Conservation (phyloP, 2,888 invertebrate genomes). For the Cheilosia vernalis region DNA sequence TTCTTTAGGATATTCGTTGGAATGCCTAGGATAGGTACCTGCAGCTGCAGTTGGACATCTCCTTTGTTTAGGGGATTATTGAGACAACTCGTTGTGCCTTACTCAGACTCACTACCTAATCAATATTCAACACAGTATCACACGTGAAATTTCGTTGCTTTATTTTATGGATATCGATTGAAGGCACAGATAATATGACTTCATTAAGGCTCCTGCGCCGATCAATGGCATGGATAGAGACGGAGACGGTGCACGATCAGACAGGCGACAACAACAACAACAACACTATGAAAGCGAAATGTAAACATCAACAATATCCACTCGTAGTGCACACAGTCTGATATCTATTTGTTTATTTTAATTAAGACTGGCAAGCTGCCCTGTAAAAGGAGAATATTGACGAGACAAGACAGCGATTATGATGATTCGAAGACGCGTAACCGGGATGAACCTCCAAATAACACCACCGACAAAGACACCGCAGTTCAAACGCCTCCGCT, state of each 20-base stretch:
- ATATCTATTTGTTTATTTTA: slow-evolving; percentile 63
- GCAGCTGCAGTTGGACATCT: slow-evolving; percentile 35
- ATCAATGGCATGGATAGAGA: slow-evolving; percentile 23
- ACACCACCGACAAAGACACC: slow-evolving; percentile 22
- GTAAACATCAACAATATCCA: slow-evolving; percentile 60
- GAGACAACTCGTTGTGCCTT: slow-evolving; percentile 16
- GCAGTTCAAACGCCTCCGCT: slow-evolving; percentile 13
- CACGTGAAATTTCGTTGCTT: slow-evolving; percentile 17
- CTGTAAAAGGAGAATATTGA: background rate
- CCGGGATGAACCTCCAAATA: slow-evolving; percentile 45
- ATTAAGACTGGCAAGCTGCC: slow-evolving; percentile 43
- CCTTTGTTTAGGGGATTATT: slow-evolving; percentile 5
- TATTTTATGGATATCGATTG: slow-evolving; percentile 28
- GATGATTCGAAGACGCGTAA: background rate
- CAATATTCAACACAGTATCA: slow-evolving; percentile 46
- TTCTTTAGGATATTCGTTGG: background rate
- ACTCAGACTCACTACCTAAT: slow-evolving; percentile 10
- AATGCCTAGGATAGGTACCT: slow-evolving; percentile 10
- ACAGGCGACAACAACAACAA: slow-evolving; percentile 37
- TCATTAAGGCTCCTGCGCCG: slow-evolving; percentile 40
- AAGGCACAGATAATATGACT: slow-evolving; percentile 42
- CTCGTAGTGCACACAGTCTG: slow-evolving; percentile 21
- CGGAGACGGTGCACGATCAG: slow-evolving; percentile 4
- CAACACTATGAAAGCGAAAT: slow-evolving; percentile 20
- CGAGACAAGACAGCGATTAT: background rate